Evolutionary conservation across 2,113 vertebrate species (phyloP).

Genomic region (Takifugu bimaculatus): DNA sequence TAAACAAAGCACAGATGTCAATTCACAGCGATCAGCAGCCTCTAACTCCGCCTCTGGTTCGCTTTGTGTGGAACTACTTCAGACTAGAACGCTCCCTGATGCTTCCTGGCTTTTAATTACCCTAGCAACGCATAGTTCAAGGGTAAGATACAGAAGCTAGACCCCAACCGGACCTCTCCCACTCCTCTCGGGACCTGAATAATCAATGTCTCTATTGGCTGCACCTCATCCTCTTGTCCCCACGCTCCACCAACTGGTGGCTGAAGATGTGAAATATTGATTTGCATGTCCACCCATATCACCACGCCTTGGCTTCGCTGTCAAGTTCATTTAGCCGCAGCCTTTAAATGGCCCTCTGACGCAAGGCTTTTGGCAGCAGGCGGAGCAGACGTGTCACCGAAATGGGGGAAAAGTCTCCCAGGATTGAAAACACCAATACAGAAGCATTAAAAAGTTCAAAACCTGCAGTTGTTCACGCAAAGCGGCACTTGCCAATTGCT

Average conservation of each 20-base stretch:
- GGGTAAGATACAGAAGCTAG: constrained; percentile 7
- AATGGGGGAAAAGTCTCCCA: constrained; percentile 8
- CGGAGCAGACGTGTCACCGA: constrained; percentile 27
- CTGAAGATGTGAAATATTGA: constrained; percentile 77
- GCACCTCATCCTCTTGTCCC: constrained; percentile 33
- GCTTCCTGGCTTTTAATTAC: constrained; percentile 14
- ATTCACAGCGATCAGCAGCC: constrained; percentile 28
- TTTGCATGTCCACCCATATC: constrained; percentile 72
- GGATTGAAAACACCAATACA: constrained; percentile 28
- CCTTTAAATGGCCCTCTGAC: constrained; percentile 58
- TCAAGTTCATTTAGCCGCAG: constrained; percentile 69
- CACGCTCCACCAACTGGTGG: constrained; percentile 49
- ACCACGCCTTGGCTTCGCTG: constrained; percentile 65
- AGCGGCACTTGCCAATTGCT: constrained; percentile 63
- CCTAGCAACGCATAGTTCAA: not conserved
- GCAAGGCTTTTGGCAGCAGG: constrained; percentile 51
- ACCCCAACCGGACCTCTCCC: constrained; percentile 10
- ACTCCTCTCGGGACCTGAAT: constrained; percentile 42
- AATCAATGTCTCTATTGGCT: constrained; percentile 46
- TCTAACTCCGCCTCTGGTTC: constrained; percentile 26
- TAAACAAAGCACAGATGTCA: constrained; percentile 53
- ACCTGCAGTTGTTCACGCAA: constrained; percentile 51
- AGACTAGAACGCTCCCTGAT: not conserved
- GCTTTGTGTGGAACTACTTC: constrained; percentile 11
- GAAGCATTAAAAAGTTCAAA: constrained; percentile 5